These are phyloP conservation scores for Vulpes ferrilata DNA, from an alignment of 2,113 vertebrate species.

Conservation along the genomic window DNA sequence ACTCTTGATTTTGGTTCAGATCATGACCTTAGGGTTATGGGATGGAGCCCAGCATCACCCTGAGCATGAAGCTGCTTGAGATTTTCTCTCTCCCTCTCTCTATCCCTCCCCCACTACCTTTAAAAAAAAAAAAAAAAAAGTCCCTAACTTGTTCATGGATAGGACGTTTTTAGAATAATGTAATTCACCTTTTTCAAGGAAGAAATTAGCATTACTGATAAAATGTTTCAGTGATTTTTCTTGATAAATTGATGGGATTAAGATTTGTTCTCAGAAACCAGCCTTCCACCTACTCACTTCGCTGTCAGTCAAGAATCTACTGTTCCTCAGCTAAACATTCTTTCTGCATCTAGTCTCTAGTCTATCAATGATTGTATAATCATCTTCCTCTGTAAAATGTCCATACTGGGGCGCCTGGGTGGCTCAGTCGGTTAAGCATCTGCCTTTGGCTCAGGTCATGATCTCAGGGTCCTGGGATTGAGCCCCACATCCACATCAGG, in stretches of 20 bases:
- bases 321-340: conserved; percentile 64
- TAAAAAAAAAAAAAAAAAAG: neutral
- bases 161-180: neutral
- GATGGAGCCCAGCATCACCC: neutral
- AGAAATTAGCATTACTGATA: conserved; percentile 50
- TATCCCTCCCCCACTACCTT: neutral
- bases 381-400: neutral
- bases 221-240: conserved; percentile 61
- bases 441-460: neutral
- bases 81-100: neutral
- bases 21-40: neutral
- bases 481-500: neutral
- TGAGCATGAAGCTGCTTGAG: neutral
- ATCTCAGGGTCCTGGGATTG: rapidly evolving
- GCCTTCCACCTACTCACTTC: conserved; percentile 55
- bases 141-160: neutral
- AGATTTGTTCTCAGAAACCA: conserved; percentile 56
- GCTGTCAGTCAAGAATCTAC: conserved; percentile 69
- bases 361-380: conserved; percentile 58
- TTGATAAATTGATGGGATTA: conserved; percentile 67
- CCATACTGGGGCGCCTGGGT: neutral
- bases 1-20: neutral
- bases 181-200: conserved; percentile 12
- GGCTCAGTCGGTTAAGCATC: neutral
- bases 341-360: conserved; percentile 47